Evolutionary conservation across 2,113 vertebrate species (phyloP).

Genomic region (Echinops telfairi): DNA sequence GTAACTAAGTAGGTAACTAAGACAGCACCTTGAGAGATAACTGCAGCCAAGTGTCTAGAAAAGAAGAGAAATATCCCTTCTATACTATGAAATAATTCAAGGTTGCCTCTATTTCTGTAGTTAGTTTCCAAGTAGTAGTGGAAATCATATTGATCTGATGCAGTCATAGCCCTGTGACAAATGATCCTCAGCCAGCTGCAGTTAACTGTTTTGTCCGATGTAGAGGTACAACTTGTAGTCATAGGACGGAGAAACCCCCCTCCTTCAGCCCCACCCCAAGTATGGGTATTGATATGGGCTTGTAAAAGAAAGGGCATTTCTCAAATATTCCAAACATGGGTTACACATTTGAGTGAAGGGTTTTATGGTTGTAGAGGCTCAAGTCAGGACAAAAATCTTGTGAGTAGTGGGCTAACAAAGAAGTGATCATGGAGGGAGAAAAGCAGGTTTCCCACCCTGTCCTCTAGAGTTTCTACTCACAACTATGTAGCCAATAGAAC

Average conservation of each 20-base stretch:
- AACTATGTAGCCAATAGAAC: conserved; percentile 26
- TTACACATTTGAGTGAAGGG: conserved; percentile 20
- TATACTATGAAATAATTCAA: conserved; percentile 45
- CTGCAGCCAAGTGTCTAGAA: conserved; percentile 36
- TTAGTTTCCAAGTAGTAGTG: conserved; percentile 33
- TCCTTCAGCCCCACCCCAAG: not conserved
- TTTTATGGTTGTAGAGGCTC: conserved; percentile 28
- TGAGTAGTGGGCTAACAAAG: conserved; percentile 39
- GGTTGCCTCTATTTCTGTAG: conserved; percentile 44
- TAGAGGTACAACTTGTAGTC: not conserved
- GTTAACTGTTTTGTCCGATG: conserved; percentile 32
- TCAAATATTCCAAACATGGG: conserved; percentile 8
- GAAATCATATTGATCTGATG: conserved; percentile 15
- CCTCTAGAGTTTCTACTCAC: conserved; percentile 4
- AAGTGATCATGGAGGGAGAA: conserved; percentile 46
- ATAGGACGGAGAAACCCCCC: not conserved
- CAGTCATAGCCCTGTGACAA: conserved; percentile 1
- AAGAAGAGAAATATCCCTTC: conserved; percentile 55
- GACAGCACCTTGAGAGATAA: not conserved
- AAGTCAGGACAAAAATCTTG: conserved; percentile 9
- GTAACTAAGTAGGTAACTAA: not conserved
- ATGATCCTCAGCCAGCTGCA: conserved; percentile 2
- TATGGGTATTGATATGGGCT: not conserved
- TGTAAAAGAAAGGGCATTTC: not conserved
- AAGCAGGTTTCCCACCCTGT: not conserved